A percentile compares a stretch with the other conserved stretches of the same genome.
These are phyloP conservation scores for Eulithis testata DNA, from an alignment of 2,888 invertebrate species.

Conservation along the genomic window DNA sequence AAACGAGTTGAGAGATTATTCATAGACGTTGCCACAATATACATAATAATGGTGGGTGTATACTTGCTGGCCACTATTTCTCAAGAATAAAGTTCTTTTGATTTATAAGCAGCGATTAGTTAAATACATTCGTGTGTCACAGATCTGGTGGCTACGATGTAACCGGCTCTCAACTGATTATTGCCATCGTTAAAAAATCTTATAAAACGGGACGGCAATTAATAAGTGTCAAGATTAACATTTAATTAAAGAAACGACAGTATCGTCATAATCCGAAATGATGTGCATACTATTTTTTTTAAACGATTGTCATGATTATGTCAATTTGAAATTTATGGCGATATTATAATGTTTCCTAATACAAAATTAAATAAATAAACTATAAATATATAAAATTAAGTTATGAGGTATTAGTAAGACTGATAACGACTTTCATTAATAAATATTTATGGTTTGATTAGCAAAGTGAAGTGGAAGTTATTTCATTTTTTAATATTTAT, in stretches of 20 bases:
- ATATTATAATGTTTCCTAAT: conserved; percentile 11
- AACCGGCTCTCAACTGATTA: conserved; percentile 65
- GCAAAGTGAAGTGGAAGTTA: no score
- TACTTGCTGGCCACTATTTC: conserved; percentile 40
- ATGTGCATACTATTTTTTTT: conserved; percentile 27
- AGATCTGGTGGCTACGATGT: conserved; percentile 62
- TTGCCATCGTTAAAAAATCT: conserved; percentile 67
- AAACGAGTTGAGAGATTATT: conserved; percentile 32
- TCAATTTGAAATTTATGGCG: conserved; percentile 21
- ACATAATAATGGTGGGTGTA: conserved; percentile 47
- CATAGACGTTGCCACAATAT: conserved; percentile 28
- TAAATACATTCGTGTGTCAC: conserved; percentile 69
- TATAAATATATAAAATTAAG: conserved; percentile 2
- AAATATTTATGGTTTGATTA: no score
- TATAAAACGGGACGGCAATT: conserved; percentile 71
- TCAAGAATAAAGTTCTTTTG: conserved; percentile 53
- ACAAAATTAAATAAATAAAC: conserved; percentile 20
- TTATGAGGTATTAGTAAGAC: neutral
- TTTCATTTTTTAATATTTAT: no score
- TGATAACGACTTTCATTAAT: neutral
- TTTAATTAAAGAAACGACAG: conserved; percentile 71
- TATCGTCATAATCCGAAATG: conserved; percentile 59
- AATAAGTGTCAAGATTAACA: conserved; percentile 77
- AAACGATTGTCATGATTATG: conserved; percentile 4
- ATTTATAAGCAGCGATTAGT: conserved; percentile 69